Evolutionary conservation across 2,113 vertebrate species (phyloP).

Genomic region (Naja naja): DNA sequence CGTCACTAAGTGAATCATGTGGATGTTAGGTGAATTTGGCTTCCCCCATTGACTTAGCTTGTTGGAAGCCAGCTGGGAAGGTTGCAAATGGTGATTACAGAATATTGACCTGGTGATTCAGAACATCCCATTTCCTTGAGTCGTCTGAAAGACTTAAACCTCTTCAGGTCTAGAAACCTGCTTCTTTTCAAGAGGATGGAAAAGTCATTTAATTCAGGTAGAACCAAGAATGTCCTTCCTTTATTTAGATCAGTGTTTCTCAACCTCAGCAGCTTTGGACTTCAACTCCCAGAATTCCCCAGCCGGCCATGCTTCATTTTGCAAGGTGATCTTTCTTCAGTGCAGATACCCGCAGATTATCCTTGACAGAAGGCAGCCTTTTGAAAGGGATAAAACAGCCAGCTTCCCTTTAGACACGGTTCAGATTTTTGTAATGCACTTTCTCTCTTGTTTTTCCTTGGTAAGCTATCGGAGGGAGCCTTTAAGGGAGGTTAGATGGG

Average conservation of each 20-base stretch:
- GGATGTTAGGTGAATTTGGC: not conserved
- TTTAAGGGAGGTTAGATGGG: not conserved
- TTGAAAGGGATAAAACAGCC: not conserved
- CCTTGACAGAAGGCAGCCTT: not conserved
- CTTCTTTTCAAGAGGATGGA: not conserved
- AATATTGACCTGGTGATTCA: not conserved
- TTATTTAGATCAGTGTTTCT: not conserved
- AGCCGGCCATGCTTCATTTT: not conserved
- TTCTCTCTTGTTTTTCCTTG: not conserved
- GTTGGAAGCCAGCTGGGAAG: not conserved
- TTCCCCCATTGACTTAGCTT: not conserved
- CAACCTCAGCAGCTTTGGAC: not conserved
- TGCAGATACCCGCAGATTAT: not conserved
- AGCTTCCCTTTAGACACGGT: not conserved
- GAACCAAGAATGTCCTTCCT: not conserved
- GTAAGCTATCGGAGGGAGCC: not conserved
- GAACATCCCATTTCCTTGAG: not conserved
- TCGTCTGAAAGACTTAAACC: not conserved
- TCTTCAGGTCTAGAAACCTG: not conserved
- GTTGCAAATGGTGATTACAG: not conserved
- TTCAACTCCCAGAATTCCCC: not conserved
- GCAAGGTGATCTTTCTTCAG: not conserved
- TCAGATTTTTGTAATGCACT: not conserved
- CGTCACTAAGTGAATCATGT: not conserved
- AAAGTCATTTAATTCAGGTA: not conserved